Evolutionary conservation across 1,140 invertebrate species (phyloP), one percentile per base, ranked within the genome.

Genomic region (Caenorhabditis elegans): DNA sequence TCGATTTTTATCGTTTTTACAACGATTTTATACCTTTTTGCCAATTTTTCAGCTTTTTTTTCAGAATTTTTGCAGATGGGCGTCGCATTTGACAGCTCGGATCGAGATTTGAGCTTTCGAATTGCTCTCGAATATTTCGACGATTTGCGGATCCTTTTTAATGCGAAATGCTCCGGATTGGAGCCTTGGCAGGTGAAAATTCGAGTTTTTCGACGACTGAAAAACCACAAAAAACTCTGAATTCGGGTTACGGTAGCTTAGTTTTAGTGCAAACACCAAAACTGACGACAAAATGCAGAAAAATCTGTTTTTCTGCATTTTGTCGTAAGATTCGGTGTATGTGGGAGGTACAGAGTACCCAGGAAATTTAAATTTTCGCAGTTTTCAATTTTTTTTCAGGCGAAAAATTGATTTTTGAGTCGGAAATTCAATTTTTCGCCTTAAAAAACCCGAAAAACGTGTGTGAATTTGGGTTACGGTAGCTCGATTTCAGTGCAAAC

Each of bases 81-180:
- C 8, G 34, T 70, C 11, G 36, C 34, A 3, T 70, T 31, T 13
- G 60, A 70, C 8, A 70, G 60, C 60, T 70, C 60, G 19, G 60
- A 70, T 39, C 31, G 60, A 39, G 34, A 39, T 70, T 34, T 70
- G 60, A 70, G 60, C 13, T 70, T 70, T 28, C 60, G 60, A 24
- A 70, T 70, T 70, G 60, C 60, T 22, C 34, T 70, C 10, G 60
- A 70, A n/a, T 70, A 70, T 24, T 39, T 70, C 60, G 60, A 70
- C 34, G 60, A 70, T 70, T 39, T 70, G n/a, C 31, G 60, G 1
- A 3, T 70, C 0, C 34, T 70, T 2, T 70, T 70, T n/a, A 70
- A 70, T 43, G 60, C 60, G 8, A 70, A 70, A 22, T 70, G 60
- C 60, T 70, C 60, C 5, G 60, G 60, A 22, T 22, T 70, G 8